Conservation (phyloP, 2,113 vertebrate genomes). For the Oceanodroma tethys region DNA sequence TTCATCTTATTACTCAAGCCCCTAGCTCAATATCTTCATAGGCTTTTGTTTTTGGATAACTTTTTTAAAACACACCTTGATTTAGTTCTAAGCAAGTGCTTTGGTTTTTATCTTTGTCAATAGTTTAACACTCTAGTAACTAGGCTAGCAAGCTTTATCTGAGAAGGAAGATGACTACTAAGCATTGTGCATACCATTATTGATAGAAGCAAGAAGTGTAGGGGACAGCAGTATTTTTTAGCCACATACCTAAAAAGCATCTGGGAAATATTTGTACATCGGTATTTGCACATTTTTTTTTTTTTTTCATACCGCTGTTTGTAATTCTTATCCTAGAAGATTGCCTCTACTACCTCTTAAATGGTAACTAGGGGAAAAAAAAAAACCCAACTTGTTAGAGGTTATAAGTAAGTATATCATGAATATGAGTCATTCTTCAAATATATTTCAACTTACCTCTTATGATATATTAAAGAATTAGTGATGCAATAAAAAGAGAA, state of each 20-base stretch:
- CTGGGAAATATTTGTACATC: neutral
- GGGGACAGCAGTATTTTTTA: neutral
- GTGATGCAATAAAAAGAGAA: neutral
- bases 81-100: neutral
- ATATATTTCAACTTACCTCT: neutral
- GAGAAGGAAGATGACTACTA: neutral
- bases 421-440: neutral
- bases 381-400: neutral
- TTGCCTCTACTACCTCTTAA: fast-evolving
- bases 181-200: neutral
- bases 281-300: neutral
- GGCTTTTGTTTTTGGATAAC: neutral
- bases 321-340: neutral
- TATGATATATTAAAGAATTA: neutral
- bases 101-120: neutral
- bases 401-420: neutral
- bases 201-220: neutral
- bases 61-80: neutral
- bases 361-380: neutral
- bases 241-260: neutral
- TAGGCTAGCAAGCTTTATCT: neutral
- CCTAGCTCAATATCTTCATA: neutral
- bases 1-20: neutral
- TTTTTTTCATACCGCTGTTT: neutral
- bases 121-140: neutral